Evolutionary conservation across 2,113 vertebrate genomes (phyloP), one percentile per base, ranked within the genome.

Genomic region (Tenrec ecaudatus): DNA sequence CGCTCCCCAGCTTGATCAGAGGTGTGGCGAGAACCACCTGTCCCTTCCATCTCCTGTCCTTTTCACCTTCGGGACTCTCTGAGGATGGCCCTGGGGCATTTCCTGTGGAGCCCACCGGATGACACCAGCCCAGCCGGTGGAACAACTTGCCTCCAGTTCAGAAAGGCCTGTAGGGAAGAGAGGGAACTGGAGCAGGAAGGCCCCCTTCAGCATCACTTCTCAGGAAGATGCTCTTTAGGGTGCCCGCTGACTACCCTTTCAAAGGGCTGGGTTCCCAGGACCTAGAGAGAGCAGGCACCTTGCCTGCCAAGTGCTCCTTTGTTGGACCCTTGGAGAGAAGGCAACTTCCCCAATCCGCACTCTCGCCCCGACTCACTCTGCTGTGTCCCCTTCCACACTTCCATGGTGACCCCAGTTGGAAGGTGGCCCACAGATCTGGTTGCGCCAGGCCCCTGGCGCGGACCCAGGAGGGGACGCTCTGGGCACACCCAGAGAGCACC

Each of bases 321-420:
- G 47, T 53, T 53, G 40, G 12, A 33, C 2, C 57, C 36, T 0
- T 5, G 23, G 3, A 75, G 23, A 83, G 16, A 80, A 78, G 57
- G 14, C 29, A 38, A n/a, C 3, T 58, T 86, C 27, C 33, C n/a
- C 77, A n/a, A n/a, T n/a, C n/a, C n/a, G n/a, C n/a, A n/a, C n/a
- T n/a, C n/a, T n/a, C n/a, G n/a, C n/a, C n/a, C n/a, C 82, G 73
- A 77, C 10, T 10, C 10, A 78, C 4, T 64, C 58, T 27, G 25
- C 43, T 3, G 64, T 0, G 3, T 15, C n/a, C 22, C 27, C 29
- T 53, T 31, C 36, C 22, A 2, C 10, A 43, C 31, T 68, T 38
- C 23, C 4, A 0, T 1, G 3, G 23, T 17, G 60, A 12, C 47
- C n/a, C 2, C 15, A 29, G 11, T 2, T 47, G 3, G 47, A 53